Percentiles rank a stretch among this genome's conserved stretches.
phyloP scores from a whole-genome alignment of 2,113 vertebrate genomes.

The Nibea albiflora region DNA sequence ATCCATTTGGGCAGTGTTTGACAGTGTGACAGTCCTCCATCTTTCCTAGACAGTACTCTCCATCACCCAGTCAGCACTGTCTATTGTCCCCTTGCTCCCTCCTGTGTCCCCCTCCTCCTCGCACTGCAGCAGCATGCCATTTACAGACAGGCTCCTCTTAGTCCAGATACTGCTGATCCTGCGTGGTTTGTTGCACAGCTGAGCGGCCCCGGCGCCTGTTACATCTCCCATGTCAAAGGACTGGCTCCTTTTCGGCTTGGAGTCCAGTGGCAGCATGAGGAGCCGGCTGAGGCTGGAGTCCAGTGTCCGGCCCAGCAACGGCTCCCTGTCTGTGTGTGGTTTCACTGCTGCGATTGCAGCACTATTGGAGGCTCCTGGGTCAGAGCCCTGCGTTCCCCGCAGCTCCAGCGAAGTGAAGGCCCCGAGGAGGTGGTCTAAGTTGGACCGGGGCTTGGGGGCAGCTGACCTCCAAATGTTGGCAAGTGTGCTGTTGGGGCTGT shows the following conservation, averaged over 20 bases:
- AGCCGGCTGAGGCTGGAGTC: conserved; percentile 89
- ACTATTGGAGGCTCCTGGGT: conserved; percentile 80
- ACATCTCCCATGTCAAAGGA: conserved; percentile 96
- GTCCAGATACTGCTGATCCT: conserved; percentile 93
- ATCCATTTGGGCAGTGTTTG: conserved; percentile 18
- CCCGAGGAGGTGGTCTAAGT: conserved; percentile 92
- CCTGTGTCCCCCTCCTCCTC: conserved; percentile 87
- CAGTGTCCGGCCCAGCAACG: conserved; percentile 87
- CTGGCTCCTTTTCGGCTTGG: conserved; percentile 92
- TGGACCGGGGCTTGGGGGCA: conserved; percentile 86
- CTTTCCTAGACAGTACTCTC: conserved; percentile 93
- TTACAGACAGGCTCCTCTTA: conserved; percentile 94
- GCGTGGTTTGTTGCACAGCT: conserved; percentile 87
- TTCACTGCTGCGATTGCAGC: conserved; percentile 56
- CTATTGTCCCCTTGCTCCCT: conserved; percentile 87
- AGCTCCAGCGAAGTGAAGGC: conserved; percentile 93
- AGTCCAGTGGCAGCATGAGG: conserved; percentile 90
- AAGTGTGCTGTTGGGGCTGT: conserved; percentile 87
- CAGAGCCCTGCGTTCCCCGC: conserved; percentile 85
- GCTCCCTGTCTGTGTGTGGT: conserved; percentile 90
- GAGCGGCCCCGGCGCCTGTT: conserved; percentile 50
- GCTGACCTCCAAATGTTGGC: conserved; percentile 89
- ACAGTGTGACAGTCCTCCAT: conserved; percentile 2
- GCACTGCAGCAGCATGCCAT: conserved; percentile 92
- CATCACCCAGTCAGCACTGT: conserved; percentile 95